Evolutionary conservation across 2,797 vertebrate genomes (phyloP).

Genomic region (Acomys russatus): DNA sequence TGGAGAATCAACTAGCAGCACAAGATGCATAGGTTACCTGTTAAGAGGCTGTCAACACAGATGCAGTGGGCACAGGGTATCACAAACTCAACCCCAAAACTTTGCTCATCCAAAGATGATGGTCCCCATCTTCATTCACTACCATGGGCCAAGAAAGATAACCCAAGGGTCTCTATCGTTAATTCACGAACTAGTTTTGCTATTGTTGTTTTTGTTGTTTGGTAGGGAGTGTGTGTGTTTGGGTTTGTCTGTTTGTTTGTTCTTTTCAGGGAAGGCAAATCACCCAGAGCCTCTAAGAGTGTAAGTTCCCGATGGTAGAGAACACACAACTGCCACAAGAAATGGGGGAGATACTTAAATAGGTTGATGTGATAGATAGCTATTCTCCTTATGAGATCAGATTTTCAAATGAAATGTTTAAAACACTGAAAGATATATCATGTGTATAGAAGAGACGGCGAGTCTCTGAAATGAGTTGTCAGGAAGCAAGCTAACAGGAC

Average conservation of each 20-base stretch:
- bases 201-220: neutral
- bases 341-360: neutral
- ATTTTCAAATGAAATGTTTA: slow-evolving; percentile 34
- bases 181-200: neutral
- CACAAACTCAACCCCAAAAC: neutral
- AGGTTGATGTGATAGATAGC: neutral
- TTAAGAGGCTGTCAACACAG: neutral
- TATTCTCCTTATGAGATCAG: neutral
- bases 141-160: neutral
- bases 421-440: neutral
- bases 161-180: neutral
- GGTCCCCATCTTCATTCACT: neutral
- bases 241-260: neutral
- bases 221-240: neutral
- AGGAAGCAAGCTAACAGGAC: neutral
- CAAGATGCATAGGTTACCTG: neutral
- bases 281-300: neutral
- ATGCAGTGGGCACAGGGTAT: neutral
- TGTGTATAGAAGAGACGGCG: neutral
- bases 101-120: neutral
- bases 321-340: neutral
- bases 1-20: neutral
- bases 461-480: slow-evolving; percentile 38
- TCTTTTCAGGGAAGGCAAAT: neutral
- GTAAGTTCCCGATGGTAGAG: neutral